Base-by-base conservation (phyloP, 1,140 invertebrate species). In the Hestina assimilis region DNA sequence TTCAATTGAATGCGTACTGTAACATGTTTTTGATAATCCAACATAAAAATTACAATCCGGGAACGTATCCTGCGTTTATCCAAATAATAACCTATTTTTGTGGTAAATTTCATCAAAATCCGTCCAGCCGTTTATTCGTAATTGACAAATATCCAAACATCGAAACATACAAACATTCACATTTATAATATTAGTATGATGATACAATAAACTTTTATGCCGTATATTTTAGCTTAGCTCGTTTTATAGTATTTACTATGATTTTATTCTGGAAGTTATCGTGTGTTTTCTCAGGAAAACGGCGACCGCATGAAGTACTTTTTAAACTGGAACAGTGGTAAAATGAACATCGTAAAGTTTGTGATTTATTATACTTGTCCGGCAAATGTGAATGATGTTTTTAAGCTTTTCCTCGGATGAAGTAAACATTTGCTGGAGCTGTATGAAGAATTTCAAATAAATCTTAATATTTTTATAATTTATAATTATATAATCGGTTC, bases 361-460 rank as follows among this genome's bases (percentile, higher is more conserved):
- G 53, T 50, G 57, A 71, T 63, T 69, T 64, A 59, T 66, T 52
- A 59, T 68, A 58, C 62, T 59, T 63, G 59, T 65, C 50, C 50
- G 53, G 60, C 50, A 12, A 68, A n/a, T 23, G 11, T 42, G 41
- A 42, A 9, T 51, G 47, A 51, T 40, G 47, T 46, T 14, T 46
- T 26, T 46, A 46, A 46, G 14, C 9, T 46, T 46, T 46, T n/a
- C 9, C 7, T 46, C 17, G 31, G 43, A 46, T 46, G 24, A 46
- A 24, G 26, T 46, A 46, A 46, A 3, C 14, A n/a, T 20, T 46
- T 33, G 11, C n/a, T 14, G 5, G 4, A 1, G 31, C 31, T 4
- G 31, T 14, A 14, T 14, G 7, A 12, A 33, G 7, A 33, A 14
- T 4, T 6, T 33, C 15, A 1, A 6, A 6, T 15, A 14, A 6